A percentile compares a stretch with the other conserved stretches of the same genome.
phyloP scores from a whole-genome alignment of 2,888 invertebrate species.

The Aleiodes alternator region DNA sequence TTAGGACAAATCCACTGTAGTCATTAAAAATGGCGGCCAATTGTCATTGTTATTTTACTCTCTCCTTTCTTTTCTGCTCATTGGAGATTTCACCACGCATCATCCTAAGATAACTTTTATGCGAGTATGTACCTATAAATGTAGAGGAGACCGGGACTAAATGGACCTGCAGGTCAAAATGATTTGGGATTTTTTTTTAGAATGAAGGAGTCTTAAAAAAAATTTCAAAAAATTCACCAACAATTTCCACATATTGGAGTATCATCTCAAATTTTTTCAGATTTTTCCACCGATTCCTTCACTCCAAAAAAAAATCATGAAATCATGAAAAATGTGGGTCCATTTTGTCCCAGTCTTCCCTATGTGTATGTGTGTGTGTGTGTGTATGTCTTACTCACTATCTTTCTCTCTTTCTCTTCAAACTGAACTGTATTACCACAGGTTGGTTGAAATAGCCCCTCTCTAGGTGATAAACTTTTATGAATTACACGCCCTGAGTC shows the following conservation, averaged over 20 bases:
- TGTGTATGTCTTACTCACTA: conserved; percentile 14
- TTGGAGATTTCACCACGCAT: conserved; percentile 11
- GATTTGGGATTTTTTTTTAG: no score
- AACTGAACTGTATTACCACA: conserved; percentile 8
- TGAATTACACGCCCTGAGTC: conserved; percentile 62
- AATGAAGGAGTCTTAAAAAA: no score
- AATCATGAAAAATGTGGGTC: no score
- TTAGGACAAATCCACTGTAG: background rate
- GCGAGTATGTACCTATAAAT: no score
- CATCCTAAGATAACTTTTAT: conserved; percentile 6
- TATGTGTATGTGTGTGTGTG: background rate
- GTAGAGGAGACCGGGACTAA: no score
- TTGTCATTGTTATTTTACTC: conserved; percentile 20
- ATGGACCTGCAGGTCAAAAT: no score
- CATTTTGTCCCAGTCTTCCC: no score
- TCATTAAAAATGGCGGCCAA: background rate
- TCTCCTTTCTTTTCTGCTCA: background rate
- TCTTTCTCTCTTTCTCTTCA: conserved; percentile 30
- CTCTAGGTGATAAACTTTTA: conserved; percentile 64
- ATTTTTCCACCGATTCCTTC: no score
- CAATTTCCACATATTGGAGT: no score
- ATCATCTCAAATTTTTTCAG: no score
- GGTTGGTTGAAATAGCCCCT: conserved; percentile 56
- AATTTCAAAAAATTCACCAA: no score
- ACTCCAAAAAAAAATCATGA: no score